These are phyloP conservation scores for Malthinus seriepunctatus DNA, from an alignment of 2,888 invertebrate species.

Conservation along the genomic window DNA sequence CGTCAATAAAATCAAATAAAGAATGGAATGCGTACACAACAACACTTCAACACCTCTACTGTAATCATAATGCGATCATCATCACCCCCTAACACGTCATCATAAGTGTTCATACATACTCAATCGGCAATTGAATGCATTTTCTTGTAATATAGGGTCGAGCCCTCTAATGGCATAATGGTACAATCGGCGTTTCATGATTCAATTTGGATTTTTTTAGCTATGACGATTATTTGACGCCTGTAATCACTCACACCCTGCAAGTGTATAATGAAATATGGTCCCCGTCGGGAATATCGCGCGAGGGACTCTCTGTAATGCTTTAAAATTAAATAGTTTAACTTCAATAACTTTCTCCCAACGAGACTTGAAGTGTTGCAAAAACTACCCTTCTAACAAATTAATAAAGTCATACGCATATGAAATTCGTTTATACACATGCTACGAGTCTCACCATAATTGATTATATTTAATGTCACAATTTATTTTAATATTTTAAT, in stretches of 20 bases:
- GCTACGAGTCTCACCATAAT: constrained; percentile 29
- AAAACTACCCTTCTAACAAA: constrained; percentile 43
- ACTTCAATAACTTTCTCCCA: constrained; percentile 45
- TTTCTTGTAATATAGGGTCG: constrained; percentile 53
- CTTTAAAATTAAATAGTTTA: constrained; percentile 52
- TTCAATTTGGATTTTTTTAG: constrained; percentile 68
- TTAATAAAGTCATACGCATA: constrained; percentile 39
- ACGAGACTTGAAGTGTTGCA: constrained; percentile 40
- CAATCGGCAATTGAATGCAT: constrained; percentile 53
- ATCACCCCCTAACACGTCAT: constrained; percentile 46
- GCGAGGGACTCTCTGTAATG: constrained; percentile 35
- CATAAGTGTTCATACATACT: constrained; percentile 54
- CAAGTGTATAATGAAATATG: constrained; percentile 54
- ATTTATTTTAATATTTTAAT: too few relatives aligned
- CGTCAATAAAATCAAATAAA: constrained; percentile 8
- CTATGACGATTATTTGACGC: constrained; percentile 56
- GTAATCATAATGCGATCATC: constrained; percentile 47
- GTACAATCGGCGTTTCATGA: constrained; percentile 72
- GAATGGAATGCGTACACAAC: constrained; percentile 13
- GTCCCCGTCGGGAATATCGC: constrained; percentile 46
- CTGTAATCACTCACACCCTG: constrained; percentile 41
- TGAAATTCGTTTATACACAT: constrained; percentile 41
- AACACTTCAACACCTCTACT: constrained; percentile 26
- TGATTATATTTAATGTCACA: background rate
- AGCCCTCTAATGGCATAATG: constrained; percentile 70